Percentiles rank a stretch among this genome's conserved stretches.
Conservation (phyloP, 2,113 vertebrate genomes). For the Rhinoderma darwinii region DNA sequence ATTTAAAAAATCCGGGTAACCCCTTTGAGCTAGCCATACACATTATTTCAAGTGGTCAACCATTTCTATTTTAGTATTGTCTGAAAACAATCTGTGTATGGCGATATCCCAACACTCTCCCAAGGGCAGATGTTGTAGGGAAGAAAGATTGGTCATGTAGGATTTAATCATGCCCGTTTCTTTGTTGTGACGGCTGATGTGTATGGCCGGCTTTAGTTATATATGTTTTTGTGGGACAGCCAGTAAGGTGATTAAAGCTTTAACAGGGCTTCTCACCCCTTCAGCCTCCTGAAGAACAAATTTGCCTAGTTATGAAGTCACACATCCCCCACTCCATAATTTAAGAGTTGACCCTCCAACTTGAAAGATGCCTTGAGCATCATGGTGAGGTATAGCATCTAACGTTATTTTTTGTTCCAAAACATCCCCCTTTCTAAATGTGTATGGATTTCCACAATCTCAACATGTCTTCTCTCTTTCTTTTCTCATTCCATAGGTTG, state of each 20-base stretch:
- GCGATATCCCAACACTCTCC: background rate
- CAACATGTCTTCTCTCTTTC: background rate
- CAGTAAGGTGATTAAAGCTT: background rate
- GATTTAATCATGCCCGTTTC: too few species aligned
- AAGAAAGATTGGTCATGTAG: background rate
- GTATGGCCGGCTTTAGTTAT: too few species aligned
- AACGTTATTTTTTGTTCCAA: background rate
- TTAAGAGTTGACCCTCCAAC: background rate
- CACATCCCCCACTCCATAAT: background rate
- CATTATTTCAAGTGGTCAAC: background rate
- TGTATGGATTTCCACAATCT: background rate
- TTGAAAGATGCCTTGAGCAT: too few species aligned
- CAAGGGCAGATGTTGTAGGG: background rate
- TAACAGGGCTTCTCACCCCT: background rate
- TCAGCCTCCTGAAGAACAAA: background rate
- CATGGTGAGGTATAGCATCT: background rate
- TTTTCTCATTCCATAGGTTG: conserved; percentile 6
- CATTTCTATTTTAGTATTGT: background rate
- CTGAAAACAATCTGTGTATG: background rate
- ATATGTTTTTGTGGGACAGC: background rate
- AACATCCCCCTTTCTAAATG: background rate
- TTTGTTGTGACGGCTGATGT: too few species aligned
- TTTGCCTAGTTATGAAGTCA: background rate
- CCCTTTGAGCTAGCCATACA: background rate
- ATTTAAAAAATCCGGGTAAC: too few species aligned